Evolutionary conservation across 2,113 vertebrate genomes (phyloP), one percentile per base, ranked within the genome.

Genomic region (Callipepla squamata): DNA sequence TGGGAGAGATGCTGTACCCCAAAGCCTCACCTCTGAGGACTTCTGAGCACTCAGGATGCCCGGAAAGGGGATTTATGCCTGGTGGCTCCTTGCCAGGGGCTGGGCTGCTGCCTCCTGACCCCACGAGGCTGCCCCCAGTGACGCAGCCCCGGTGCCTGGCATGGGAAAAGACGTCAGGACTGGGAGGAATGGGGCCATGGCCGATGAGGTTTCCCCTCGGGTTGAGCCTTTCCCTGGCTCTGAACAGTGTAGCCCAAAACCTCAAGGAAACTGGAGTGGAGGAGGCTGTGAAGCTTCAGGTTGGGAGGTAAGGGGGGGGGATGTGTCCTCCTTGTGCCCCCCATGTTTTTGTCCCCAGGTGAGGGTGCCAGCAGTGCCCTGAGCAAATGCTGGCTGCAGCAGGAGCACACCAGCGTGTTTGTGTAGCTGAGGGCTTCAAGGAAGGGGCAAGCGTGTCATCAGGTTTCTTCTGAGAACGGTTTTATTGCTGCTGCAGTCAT

Each of bases 81-180:
- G 0, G n/a, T 74, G 91, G 91, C 50, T 93, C 59, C n/a, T 59
- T 7, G 62, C 80, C 89, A 88, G 58, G 57, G 73, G 67, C 65
- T 62, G 45, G 42, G 72, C 87, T 70, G 61, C 63, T 92, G 50
- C 86, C 36, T 77, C 58, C 48, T 79, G 94, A 89, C 93, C 87
- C 53, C 30, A 89, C 14, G 23, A 69, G 67, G 84, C 70, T 86
- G 73, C 72, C 40, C 26, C 1, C 53, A 89, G 94, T 97, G 97
- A 97, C 96, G 94, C 94, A 97, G 95, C 34, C 22, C 36, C 2
- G 0, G 34, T 61, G n/a, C 7, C 51, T 21, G 1, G 89, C 86
- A 82, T 96, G 96, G 96, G 96, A 96, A 96, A 80, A 74, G 93
- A 96, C 94, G 95, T 96, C 94, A 94, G 70, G 93, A 61, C 26